A percentile compares a stretch with the other conserved stretches of the same genome.
phyloP scores from a whole-genome alignment of 2,888 invertebrate species.

The Trissoscelio sp. region DNA sequence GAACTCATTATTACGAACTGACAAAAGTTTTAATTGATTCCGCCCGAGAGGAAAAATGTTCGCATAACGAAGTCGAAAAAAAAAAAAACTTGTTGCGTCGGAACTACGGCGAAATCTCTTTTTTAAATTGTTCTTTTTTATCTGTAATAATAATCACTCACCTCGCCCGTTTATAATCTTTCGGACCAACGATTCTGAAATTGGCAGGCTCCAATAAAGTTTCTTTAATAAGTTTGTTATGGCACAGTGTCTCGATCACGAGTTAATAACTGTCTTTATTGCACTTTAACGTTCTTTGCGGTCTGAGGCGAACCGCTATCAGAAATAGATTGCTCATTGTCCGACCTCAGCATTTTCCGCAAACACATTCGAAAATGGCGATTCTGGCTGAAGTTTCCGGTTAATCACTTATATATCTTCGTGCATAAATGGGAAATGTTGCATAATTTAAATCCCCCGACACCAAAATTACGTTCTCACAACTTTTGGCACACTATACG shows the following conservation, averaged over 20 bases:
- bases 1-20: conserved; percentile 16
- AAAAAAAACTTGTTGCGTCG: conserved; percentile 25
- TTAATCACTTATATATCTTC: conserved; percentile 49
- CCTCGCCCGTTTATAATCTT: conserved; percentile 8
- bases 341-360: conserved; percentile 46
- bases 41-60: conserved; percentile 6
- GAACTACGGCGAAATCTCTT: neutral
- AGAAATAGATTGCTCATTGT: conserved; percentile 70
- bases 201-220: conserved; percentile 43
- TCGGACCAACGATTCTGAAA: conserved; percentile 15
- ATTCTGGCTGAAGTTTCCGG: conserved; percentile 22
- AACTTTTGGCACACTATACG: conserved; percentile 4
- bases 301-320: conserved; percentile 56
- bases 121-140: neutral
- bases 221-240: conserved; percentile 48
- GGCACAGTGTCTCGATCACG: conserved; percentile 41
- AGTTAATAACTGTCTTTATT: conserved; percentile 70
- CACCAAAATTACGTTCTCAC: conserved; percentile 28
- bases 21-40: conserved; percentile 42
- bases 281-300: conserved; percentile 64
- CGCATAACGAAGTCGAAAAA: neutral
- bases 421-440: conserved; percentile 37
- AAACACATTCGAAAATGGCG: conserved; percentile 36
- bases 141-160: conserved; percentile 31
- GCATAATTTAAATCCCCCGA: conserved; percentile 47